Evolutionary conservation across 2,113 vertebrate species (phyloP).

Genomic region (Girardinichthys multiradiatus): DNA sequence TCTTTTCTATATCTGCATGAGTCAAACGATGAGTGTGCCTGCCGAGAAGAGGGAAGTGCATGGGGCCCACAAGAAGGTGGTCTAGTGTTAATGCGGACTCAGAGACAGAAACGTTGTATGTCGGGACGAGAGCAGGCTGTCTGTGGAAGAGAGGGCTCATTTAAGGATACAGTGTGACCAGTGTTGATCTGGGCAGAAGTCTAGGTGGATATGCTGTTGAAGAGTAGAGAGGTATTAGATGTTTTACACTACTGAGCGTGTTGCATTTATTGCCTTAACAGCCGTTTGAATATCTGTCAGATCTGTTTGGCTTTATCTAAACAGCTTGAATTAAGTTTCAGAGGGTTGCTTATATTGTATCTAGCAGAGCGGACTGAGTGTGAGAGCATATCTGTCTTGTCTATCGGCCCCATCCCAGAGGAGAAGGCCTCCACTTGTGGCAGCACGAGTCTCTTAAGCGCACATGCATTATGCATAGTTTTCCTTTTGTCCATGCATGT

Average conservation of each 20-base stretch:
- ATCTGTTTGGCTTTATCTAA: slow-evolving; percentile 45
- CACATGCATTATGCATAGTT: slow-evolving; percentile 16
- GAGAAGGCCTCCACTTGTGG: slow-evolving; percentile 17
- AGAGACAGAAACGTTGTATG: slow-evolving; percentile 45
- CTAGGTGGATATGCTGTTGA: slow-evolving; percentile 43
- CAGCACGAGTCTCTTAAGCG: slow-evolving; percentile 4
- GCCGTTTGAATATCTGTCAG: slow-evolving; percentile 17
- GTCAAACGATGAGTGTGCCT: slow-evolving; percentile 74
- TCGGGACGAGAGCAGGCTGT: slow-evolving; percentile 40
- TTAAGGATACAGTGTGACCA: slow-evolving; percentile 48
- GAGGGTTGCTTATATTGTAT: slow-evolving; percentile 34
- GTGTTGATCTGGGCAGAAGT: slow-evolving; percentile 39
- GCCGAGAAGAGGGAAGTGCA: slow-evolving; percentile 67
- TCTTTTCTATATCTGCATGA: slow-evolving; percentile 61
- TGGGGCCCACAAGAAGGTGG: slow-evolving; percentile 70
- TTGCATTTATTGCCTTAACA: slow-evolving; percentile 29
- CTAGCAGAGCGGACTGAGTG: slow-evolving; percentile 18
- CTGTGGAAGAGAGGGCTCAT: slow-evolving; percentile 22
- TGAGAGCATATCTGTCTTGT: slow-evolving; percentile 25
- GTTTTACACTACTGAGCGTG: slow-evolving; percentile 16
- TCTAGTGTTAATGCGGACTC: slow-evolving; percentile 50
- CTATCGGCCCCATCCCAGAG: slow-evolving; percentile 24
- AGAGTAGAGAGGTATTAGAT: slow-evolving; percentile 1
- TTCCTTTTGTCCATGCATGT: slow-evolving; percentile 28
- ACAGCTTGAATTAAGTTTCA: slow-evolving; percentile 28